Base-by-base conservation (phyloP, 2,888 invertebrate species). In the Scaeva pyrastri region DNA sequence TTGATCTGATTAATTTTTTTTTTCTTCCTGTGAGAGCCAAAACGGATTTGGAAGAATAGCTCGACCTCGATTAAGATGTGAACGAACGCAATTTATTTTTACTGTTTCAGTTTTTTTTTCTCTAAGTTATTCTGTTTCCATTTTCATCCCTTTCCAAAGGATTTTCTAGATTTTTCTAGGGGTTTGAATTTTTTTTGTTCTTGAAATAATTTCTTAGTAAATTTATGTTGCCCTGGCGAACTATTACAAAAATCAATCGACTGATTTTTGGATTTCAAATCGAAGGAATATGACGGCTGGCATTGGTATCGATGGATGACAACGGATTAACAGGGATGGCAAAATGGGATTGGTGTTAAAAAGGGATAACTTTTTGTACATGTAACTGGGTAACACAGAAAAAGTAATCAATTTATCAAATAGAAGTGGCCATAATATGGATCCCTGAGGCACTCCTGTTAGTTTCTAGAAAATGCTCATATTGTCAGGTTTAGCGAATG, bases 1-100 rank as follows among this genome's bases (percentile, higher is more conserved):
- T 84, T 62, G 73, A 80, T 73, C 62, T 56, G 21, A 52, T 68
- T 64, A 68, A 52, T 72, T 74, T 48, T 76, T 71, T 66, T 19
- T 73, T 58, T 26, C 21, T 14, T 48, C 36, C 19, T 41, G 16
- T n/a, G 4, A 39, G 41, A 76, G 72, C 39, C 39, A 72, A 72
- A 74, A 64, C 36, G 66, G 76, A 75, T 76, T 74, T 41, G 56
- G 73, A 58, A 68, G 80, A 74, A 85, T 85, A 76, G 56, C 72
- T 50, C 48, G 72, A 85, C 80, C 84, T 62, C 68, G 71, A 80
- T 80, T 80, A 77, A 70, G 76, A 77, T 62, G 72, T 56, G 80
- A 85, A 73, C 39, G 73, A 85, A 77, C 60, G 80, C 80, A 80
- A 81, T 85, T 80, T 73, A 31, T 75, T 77, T 82, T 68, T 62